Evolutionary conservation across 2,888 invertebrate genomes (phyloP).

Genomic region (Lasius platythorax): DNA sequence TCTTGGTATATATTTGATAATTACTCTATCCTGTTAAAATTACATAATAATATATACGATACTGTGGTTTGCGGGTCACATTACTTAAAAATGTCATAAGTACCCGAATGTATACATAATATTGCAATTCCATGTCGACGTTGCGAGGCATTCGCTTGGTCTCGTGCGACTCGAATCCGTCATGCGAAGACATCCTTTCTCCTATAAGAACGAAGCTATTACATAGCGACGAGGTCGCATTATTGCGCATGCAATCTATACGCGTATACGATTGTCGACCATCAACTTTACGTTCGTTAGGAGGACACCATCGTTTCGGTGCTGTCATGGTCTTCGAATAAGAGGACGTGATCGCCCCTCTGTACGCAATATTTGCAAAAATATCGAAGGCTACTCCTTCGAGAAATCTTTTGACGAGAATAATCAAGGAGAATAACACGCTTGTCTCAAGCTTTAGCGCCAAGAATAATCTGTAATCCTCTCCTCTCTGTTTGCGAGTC

Average conservation of each 20-base stretch:
- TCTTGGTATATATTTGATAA: too few species aligned
- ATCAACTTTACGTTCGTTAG: neutral
- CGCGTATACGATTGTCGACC: constrained; percentile 7
- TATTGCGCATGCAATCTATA: constrained; percentile 39
- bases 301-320: constrained; percentile 6
- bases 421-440: neutral
- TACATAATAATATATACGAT: neutral
- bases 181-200: constrained; percentile 55
- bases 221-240: constrained; percentile 46
- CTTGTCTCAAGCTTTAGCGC: neutral
- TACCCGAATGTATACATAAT: neutral
- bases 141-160: constrained; percentile 39
- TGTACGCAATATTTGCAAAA: neutral
- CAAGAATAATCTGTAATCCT: neutral
- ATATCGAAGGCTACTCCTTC: neutral
- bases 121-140: constrained; percentile 6
- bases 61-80: neutral
- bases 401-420: neutral
- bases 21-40: neutral
- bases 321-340: constrained; percentile 6
- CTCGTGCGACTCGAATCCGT: constrained; percentile 50
- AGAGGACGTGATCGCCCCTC: neutral
- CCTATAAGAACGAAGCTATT: constrained; percentile 52
- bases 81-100: constrained; percentile 7
- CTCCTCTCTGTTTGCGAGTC: neutral